Evolutionary conservation across 2,888 invertebrate genomes (phyloP), one percentile per base, ranked within the genome.

Genomic region (Drosophila colorata): DNA sequence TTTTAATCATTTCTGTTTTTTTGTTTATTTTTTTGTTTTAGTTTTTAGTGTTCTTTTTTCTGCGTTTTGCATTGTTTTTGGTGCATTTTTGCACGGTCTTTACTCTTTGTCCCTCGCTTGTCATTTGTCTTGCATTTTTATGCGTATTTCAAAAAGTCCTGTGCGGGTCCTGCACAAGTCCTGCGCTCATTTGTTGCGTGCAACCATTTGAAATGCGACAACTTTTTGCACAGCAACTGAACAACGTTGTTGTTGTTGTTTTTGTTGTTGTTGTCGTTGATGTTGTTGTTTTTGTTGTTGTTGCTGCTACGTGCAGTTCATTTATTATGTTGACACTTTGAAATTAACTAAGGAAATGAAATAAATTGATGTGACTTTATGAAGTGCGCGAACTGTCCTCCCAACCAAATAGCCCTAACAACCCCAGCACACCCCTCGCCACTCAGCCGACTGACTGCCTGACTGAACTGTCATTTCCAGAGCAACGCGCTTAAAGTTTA

Each of bases 181-280:
- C 80, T 86, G 68, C 66, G 87, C 87, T 89, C 90, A 85, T 83
- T 88, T 84, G 84, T 85, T 85, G 85, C 85, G 85, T 89, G 85
- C 85, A 88, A 86, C 90, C 87, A 89, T 88, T 85, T 89, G 80
- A 84, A 89, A 88, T 88, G 88, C 89, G 87, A 88, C 88, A 88
- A 88, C 88, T 84, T 84, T 85, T 82, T 82, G 87, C 81, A 63
- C 74, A 78, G 23, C 56, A 53, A 86, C 75, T 74, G 80, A 86
- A 55, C 76, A 67, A 65, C 59, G 61, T 63, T 53, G 44, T 46
- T 47, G 31, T 52, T 33, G 55, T 37, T 31, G 61, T 37, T 60
- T 40, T 46, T 60, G 37, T 23, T 64, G 47, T 37, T 46, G 52
- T 56, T 49, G 52, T 46, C 5, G n/a, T n/a, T n/a, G n/a, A n/a